Evolutionary conservation across 2,113 vertebrate species (phyloP).

Genomic region (Heterotilapia buettikoferi): DNA sequence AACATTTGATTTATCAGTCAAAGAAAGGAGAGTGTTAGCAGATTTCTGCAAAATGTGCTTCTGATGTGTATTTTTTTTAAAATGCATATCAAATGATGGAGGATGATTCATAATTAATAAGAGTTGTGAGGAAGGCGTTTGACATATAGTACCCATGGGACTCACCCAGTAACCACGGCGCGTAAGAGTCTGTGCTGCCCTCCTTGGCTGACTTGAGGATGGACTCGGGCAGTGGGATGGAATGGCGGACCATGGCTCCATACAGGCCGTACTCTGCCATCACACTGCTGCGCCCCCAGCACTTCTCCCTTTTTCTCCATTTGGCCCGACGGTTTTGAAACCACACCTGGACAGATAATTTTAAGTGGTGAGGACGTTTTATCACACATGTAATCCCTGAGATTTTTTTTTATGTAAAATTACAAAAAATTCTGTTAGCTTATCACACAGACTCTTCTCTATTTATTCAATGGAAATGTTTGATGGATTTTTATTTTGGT

Average conservation of each 20-base stretch:
- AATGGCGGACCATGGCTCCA: constrained; percentile 97
- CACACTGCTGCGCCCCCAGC: constrained; percentile 97
- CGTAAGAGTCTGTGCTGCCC: constrained; percentile 95
- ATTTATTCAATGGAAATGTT: background rate
- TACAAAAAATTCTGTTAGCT: background rate
- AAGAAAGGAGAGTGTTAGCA: background rate
- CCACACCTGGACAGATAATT: constrained; percentile 80
- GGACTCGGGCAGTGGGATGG: constrained; percentile 94
- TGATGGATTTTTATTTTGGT: background rate
- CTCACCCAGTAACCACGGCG: constrained; percentile 96
- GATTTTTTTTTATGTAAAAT: background rate
- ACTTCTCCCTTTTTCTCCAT: constrained; percentile 97
- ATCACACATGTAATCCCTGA: background rate
- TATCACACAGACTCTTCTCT: background rate
- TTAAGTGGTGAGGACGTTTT: background rate
- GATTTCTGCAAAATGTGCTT: background rate
- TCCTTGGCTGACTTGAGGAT: constrained; percentile 98
- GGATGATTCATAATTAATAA: background rate
- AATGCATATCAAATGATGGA: background rate
- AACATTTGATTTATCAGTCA: background rate
- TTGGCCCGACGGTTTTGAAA: constrained; percentile 98
- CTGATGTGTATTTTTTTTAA: background rate
- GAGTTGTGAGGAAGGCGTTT: background rate
- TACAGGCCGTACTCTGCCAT: constrained; percentile 98
- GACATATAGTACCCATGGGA: background rate